Conservation (phyloP, 2,113 vertebrate species). For the Edolisoma coerulescens region DNA sequence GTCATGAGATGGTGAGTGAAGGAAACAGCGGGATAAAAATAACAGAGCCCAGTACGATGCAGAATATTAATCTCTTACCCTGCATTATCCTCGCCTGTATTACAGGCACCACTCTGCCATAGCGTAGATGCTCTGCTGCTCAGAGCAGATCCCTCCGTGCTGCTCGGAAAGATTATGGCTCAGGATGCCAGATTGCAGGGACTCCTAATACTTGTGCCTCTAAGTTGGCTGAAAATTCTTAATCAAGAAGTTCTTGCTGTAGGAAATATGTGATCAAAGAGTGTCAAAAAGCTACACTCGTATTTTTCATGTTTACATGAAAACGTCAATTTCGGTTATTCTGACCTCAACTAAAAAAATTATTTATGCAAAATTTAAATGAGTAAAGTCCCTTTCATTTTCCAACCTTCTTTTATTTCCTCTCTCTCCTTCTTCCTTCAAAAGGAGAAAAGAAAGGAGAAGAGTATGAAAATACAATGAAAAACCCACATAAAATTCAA, state of each 20-base stretch:
- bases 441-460: background rate
- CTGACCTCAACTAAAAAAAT: background rate
- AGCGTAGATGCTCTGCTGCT: background rate
- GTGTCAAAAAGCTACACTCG: rapidly evolving
- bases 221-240: background rate
- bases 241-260: background rate
- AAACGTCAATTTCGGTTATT: background rate
- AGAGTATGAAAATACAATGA: background rate
- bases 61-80: slow-evolving; percentile 41
- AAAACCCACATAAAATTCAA: background rate
- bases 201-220: background rate
- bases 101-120: background rate
- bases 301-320: background rate
- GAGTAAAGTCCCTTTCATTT: background rate
- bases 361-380: background rate
- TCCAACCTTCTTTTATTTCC: background rate
- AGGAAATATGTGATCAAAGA: background rate
- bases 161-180: background rate
- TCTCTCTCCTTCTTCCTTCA: background rate
- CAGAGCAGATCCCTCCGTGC: background rate
- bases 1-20: slow-evolving; percentile 51
- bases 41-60: slow-evolving; percentile 13
- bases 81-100: slow-evolving; percentile 31
- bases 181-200: background rate
- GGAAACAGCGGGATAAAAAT: slow-evolving; percentile 54